These are phyloP conservation scores for Tribolium freemani DNA, from an alignment of 2,888 invertebrate genomes.

Conservation along the genomic window DNA sequence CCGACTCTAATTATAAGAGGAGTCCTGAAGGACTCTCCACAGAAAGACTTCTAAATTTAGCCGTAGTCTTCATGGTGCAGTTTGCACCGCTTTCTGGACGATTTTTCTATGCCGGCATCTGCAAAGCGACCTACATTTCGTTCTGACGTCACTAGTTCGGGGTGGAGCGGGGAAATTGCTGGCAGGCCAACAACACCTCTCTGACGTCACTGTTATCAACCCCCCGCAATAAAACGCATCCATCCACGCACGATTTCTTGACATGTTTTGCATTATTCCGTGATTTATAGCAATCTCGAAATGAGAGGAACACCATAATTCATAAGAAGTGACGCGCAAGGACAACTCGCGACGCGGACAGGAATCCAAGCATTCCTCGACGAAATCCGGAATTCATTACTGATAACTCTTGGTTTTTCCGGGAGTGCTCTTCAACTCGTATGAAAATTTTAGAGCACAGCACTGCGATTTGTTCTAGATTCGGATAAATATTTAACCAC, in stretches of 20 bases:
- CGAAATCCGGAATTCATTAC: constrained; percentile 32
- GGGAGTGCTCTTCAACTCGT: neutral
- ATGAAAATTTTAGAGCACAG: neutral
- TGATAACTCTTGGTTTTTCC: constrained; percentile 23
- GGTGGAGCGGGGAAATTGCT: constrained; percentile 42
- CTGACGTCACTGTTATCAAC: constrained; percentile 51
- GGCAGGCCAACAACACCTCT: constrained; percentile 50
- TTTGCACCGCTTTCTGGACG: constrained; percentile 11
- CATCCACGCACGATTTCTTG: constrained; percentile 3
- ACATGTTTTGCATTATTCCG: constrained; percentile 21
- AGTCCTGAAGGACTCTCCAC: neutral
- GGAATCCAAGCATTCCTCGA: constrained; percentile 26
- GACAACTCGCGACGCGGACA: constrained; percentile 29
- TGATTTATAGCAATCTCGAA: constrained; percentile 2
- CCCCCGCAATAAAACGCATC: constrained; percentile 34
- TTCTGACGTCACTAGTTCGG: constrained; percentile 49
- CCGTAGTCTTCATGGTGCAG: constrained; percentile 12
- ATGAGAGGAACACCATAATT: constrained; percentile 17
- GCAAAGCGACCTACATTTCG: constrained; percentile 51
- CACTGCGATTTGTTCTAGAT: neutral
- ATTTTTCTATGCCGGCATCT: constrained; percentile 34
- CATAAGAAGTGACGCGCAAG: constrained; percentile 28
- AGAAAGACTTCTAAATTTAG: constrained; percentile 23
- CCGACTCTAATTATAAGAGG: constrained; percentile 15
- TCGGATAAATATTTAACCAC: neutral